Evolutionary conservation across 1,140 invertebrate species (phyloP).

Genomic region (Macrocentrus cingulum): DNA sequence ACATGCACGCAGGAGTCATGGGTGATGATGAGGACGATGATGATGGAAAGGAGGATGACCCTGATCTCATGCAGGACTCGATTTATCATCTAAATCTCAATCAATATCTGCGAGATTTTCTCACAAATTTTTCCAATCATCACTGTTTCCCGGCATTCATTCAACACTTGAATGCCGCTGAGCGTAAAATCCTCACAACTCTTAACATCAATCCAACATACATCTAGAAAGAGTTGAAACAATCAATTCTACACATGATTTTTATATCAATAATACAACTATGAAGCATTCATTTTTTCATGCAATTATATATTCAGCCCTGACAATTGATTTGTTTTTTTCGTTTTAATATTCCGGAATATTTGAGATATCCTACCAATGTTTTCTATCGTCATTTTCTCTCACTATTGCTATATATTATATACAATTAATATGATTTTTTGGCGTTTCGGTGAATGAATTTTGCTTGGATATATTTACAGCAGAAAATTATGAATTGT

Average conservation of each 20-base stretch:
- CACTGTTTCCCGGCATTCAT: conserved; percentile 63
- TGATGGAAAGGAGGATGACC: conserved; percentile 62
- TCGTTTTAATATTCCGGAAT: conserved; percentile 4
- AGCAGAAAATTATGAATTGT: too few relatives aligned
- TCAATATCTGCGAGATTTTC: conserved; percentile 64
- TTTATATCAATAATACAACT: conserved; percentile 10
- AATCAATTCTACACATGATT: conserved; percentile 13
- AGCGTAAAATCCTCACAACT: conserved; percentile 55
- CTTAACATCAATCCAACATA: conserved; percentile 40
- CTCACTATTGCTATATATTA: too few relatives aligned
- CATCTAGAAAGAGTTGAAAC: conserved; percentile 15
- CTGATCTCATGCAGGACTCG: conserved; percentile 62
- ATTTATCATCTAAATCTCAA: conserved; percentile 65
- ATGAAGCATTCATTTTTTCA: conserved; percentile 15
- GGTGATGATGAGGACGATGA: conserved; percentile 55
- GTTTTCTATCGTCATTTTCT: too few relatives aligned
- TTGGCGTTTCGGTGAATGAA: not conserved
- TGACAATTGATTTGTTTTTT: not conserved
- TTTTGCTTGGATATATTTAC: not conserved
- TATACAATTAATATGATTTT: not conserved
- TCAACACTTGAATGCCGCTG: conserved; percentile 61
- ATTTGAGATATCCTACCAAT: conserved; percentile 10
- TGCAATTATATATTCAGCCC: conserved; percentile 17
- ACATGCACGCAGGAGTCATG: conserved; percentile 43
- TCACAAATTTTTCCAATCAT: conserved; percentile 64